Percentiles rank a stretch among this genome's conserved stretches.
Conservation (phyloP, 1,140 invertebrate species). For the Aphelenchoides besseyi region DNA sequence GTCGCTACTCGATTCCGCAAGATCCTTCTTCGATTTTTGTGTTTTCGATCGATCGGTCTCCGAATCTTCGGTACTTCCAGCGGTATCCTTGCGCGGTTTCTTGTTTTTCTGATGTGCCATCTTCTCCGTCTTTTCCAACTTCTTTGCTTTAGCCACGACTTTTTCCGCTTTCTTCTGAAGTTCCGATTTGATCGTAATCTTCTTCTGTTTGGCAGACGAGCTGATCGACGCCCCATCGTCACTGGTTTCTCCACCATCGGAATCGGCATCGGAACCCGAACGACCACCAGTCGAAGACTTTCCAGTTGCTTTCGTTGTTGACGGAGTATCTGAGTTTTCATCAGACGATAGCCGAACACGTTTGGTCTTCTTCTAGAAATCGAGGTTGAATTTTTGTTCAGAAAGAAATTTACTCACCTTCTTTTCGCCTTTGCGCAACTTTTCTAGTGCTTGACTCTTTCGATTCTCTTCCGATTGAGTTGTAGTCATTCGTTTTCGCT, state of each 20-base stretch:
- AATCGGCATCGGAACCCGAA: constrained; percentile 7
- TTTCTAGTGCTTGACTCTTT: constrained; percentile 14
- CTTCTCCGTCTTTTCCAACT: constrained; percentile 1
- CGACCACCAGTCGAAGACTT: not conserved
- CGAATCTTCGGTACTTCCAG: not conserved
- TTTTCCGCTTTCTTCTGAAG: not conserved
- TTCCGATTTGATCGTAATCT: not conserved
- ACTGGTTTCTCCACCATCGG: constrained; percentile 11
- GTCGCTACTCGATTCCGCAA: not conserved
- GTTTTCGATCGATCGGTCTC: not conserved
- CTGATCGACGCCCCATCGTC: not conserved
- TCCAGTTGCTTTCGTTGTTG: not conserved
- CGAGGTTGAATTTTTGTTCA: not conserved
- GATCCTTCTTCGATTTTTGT: not conserved
- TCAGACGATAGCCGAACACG: constrained; percentile 18
- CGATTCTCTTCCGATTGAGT: constrained; percentile 2
- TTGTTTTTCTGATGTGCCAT: constrained; percentile 4
- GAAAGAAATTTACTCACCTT: not conserved
- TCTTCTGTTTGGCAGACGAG: constrained; percentile 1
- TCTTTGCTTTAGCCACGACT: constrained; percentile 5
- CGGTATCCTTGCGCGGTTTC: not conserved
- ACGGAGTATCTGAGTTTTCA: constrained; percentile 13
- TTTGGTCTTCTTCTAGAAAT: constrained; percentile 14
- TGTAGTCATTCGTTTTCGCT: not conserved
- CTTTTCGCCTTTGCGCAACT: not conserved